phyloP scores from a whole-genome alignment of 2,888 invertebrate species.

The Helicoverpa assulta region DNA sequence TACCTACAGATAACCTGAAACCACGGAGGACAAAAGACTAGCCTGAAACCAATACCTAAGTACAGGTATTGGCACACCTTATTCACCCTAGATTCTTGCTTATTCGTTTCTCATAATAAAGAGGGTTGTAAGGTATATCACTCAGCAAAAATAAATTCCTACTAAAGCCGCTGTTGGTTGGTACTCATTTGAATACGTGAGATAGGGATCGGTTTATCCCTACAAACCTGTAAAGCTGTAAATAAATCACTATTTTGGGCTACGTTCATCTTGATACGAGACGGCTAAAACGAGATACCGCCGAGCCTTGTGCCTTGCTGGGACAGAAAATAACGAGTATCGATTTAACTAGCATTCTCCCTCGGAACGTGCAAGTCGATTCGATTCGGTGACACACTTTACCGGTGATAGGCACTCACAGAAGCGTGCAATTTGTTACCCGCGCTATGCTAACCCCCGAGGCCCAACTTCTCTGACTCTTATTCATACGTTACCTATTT shows the following conservation, averaged over 20 bases:
- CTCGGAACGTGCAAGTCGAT: conserved; percentile 63
- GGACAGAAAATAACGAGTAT: conserved; percentile 70
- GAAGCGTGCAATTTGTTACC: conserved; percentile 51
- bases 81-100: too few relatives aligned
- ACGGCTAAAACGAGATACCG: conserved; percentile 43
- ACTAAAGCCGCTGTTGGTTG: conserved; percentile 2
- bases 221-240: conserved; percentile 25
- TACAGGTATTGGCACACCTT: too few relatives aligned
- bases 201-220: conserved; percentile 23
- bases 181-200: conserved; percentile 28
- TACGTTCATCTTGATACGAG: conserved; percentile 36
- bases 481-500: conserved; percentile 30
- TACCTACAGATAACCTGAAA: too few relatives aligned
- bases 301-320: conserved; percentile 28
- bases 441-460: conserved; percentile 36
- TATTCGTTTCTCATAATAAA: background rate
- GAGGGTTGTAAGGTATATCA: background rate
- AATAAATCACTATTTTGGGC: conserved; percentile 43
- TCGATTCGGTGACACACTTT: conserved; percentile 76
- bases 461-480: conserved; percentile 36
- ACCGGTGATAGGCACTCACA: conserved; percentile 59
- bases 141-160: conserved; percentile 31
- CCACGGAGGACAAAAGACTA: too few relatives aligned
- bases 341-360: conserved; percentile 73
- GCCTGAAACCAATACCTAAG: too few relatives aligned